Conservation (phyloP, 2,888 invertebrate species). For the Idaea biselata region DNA sequence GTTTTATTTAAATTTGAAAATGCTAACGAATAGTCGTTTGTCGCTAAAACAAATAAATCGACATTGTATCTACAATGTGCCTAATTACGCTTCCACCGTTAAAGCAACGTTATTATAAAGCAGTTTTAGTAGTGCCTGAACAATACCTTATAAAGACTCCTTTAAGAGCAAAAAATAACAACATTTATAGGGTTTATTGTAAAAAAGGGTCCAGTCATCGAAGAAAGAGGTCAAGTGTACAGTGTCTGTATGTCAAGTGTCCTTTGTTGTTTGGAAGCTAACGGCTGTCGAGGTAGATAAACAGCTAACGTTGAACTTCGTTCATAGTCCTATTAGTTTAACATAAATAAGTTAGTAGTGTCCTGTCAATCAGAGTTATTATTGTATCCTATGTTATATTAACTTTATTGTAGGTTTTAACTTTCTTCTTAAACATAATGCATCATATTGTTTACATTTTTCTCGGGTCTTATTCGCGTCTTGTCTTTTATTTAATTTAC, state of each 20-base stretch:
- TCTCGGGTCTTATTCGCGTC: too few species aligned
- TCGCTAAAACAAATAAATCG: constrained; percentile 5
- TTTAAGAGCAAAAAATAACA: constrained; percentile 71
- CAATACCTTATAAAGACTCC: constrained; percentile 49
- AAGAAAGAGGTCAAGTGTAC: constrained; percentile 40
- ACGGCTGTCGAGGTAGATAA: constrained; percentile 23
- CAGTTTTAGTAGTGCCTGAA: constrained; percentile 43
- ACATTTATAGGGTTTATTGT: constrained; percentile 73
- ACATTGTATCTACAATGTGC: constrained; percentile 32
- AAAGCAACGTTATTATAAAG: constrained; percentile 51
- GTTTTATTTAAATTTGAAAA: constrained; percentile 22
- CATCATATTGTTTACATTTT: too few species aligned
- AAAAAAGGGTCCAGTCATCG: constrained; percentile 53
- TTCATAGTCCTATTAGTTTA: not conserved
- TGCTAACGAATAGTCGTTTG: constrained; percentile 22
- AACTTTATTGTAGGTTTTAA: too few species aligned
- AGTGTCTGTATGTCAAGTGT: constrained; percentile 34
- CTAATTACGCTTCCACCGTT: constrained; percentile 43
- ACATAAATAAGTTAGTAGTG: not conserved
- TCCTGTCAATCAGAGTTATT: not conserved
- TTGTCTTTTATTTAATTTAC: too few species aligned
- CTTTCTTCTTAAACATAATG: too few species aligned
- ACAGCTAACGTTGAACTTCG: constrained; percentile 20
- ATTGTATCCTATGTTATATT: too few species aligned
- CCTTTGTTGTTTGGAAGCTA: constrained; percentile 34